Evolutionary conservation across 2,888 invertebrate species (phyloP).

Genomic region (Molorchus minor): DNA sequence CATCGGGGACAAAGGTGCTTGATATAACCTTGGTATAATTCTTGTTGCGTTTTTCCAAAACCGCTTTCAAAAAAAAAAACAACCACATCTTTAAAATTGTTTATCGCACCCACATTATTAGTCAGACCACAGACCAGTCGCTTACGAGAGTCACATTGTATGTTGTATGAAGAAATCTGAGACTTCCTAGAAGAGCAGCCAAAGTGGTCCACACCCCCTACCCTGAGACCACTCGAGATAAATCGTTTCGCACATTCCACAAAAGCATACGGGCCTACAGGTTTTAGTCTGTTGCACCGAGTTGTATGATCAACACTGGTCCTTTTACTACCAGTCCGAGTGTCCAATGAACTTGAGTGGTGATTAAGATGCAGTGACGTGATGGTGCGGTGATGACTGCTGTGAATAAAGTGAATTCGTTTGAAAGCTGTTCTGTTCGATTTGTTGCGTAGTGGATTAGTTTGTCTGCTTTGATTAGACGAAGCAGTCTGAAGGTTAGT

Average conservation of each 20-base stretch:
- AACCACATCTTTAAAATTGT: too few relatives aligned
- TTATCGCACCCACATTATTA: too few relatives aligned
- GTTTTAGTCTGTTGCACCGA: slow-evolving; percentile 17
- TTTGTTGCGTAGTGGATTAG: background rate
- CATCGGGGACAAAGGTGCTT: too few relatives aligned
- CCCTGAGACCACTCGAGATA: slow-evolving; percentile 19
- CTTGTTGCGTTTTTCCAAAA: too few relatives aligned
- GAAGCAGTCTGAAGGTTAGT: too few relatives aligned
- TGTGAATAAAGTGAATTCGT: background rate
- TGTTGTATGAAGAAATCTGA: too few relatives aligned
- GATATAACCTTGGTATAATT: too few relatives aligned
- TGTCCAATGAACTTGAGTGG: too few relatives aligned
- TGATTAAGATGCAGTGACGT: background rate
- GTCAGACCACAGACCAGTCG: too few relatives aligned
- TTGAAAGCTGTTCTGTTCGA: background rate
- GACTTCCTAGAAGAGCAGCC: slow-evolving; percentile 33
- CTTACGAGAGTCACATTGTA: too few relatives aligned
- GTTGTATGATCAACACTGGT: slow-evolving; percentile 13
- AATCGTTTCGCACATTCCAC: slow-evolving; percentile 34
- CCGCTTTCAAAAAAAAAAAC: too few relatives aligned
- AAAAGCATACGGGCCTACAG: slow-evolving; percentile 29
- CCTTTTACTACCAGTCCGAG: slow-evolving; percentile 4
- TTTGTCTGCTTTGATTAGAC: too few relatives aligned
- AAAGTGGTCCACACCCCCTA: slow-evolving; percentile 18
- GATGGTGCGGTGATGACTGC: background rate